Evolutionary conservation across 2,888 invertebrate genomes (phyloP).

Genomic region (Andrena dorsata): DNA sequence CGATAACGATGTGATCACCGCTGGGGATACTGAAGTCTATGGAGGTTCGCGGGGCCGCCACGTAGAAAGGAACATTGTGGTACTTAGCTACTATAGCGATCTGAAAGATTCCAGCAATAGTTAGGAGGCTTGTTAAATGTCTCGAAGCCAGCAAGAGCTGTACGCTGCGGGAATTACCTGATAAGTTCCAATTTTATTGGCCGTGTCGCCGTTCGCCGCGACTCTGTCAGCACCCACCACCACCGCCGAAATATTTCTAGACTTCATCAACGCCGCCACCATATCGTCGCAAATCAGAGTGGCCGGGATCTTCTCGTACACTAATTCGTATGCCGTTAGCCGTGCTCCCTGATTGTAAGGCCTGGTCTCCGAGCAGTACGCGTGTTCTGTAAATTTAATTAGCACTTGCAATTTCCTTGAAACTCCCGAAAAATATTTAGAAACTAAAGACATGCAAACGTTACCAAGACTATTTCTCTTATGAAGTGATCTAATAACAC

Average conservation of each 20-base stretch:
- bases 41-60: slow-evolving; percentile 97
- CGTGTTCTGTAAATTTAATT: slow-evolving; percentile 89
- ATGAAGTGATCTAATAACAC: slow-evolving; percentile 95
- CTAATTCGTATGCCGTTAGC: slow-evolving; percentile 97
- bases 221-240: slow-evolving; percentile 99
- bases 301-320: slow-evolving; percentile 95
- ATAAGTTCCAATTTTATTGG: slow-evolving; percentile 99
- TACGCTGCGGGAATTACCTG: slow-evolving; percentile 86
- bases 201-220: slow-evolving; percentile 98
- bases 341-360: slow-evolving; percentile 99
- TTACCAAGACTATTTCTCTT: slow-evolving; percentile 90
- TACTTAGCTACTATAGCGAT: slow-evolving; percentile 96
- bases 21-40: slow-evolving; percentile 92
- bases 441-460: slow-evolving; percentile 44
- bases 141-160: too few species aligned
- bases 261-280: slow-evolving; percentile 96
- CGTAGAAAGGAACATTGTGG: slow-evolving; percentile 97
- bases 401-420: slow-evolving; percentile 1
- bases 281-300: slow-evolving; percentile 98
- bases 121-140: neutral
- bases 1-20: slow-evolving; percentile 96
- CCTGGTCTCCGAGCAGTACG: slow-evolving; percentile 98
- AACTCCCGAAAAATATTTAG: neutral
- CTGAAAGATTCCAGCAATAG: slow-evolving; percentile 76
- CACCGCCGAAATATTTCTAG: slow-evolving; percentile 93